A percentile compares a stretch with the other conserved stretches of the same genome.
These are phyloP conservation scores for Nomia melanderi DNA, from an alignment of 1,140 invertebrate species.

Conservation along the genomic window DNA sequence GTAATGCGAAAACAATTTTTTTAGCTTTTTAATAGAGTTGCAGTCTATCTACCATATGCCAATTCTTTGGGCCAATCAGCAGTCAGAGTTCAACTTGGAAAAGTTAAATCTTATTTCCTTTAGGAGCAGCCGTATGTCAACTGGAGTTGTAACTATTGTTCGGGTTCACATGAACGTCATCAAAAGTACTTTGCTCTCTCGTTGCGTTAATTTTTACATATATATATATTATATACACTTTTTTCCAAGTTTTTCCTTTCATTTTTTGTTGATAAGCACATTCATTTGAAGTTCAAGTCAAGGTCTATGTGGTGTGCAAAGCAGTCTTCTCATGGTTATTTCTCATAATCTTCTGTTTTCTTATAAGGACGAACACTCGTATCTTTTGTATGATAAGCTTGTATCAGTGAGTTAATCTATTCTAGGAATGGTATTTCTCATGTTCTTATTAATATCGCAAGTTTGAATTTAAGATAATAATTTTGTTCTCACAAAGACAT, in stretches of 20 bases:
- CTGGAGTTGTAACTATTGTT: constrained; percentile 78
- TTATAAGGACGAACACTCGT: constrained; percentile 47
- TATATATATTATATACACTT: constrained; percentile 31
- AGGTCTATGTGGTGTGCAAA: constrained; percentile 63
- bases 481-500: constrained; percentile 41
- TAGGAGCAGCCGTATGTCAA: constrained; percentile 80
- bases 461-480: constrained; percentile 46
- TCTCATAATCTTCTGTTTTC: constrained; percentile 57
- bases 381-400: constrained; percentile 45
- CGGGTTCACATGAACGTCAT: constrained; percentile 68
- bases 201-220: constrained; percentile 58
- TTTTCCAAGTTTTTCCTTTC: constrained; percentile 50
- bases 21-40: constrained; percentile 76
- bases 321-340: constrained; percentile 61
- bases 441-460: constrained; percentile 29
- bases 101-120: constrained; percentile 77
- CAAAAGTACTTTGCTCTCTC: constrained; percentile 69
- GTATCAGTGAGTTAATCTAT: constrained; percentile 55
- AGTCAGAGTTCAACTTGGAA: constrained; percentile 77
- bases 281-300: constrained; percentile 56
- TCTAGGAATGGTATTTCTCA: constrained; percentile 63
- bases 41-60: constrained; percentile 76
- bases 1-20: constrained; percentile 67
- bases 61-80: constrained; percentile 78
- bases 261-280: constrained; percentile 47